Evolutionary conservation across 1,140 invertebrate genomes (phyloP).

Genomic region (Pemphigus obesinymphae): DNA sequence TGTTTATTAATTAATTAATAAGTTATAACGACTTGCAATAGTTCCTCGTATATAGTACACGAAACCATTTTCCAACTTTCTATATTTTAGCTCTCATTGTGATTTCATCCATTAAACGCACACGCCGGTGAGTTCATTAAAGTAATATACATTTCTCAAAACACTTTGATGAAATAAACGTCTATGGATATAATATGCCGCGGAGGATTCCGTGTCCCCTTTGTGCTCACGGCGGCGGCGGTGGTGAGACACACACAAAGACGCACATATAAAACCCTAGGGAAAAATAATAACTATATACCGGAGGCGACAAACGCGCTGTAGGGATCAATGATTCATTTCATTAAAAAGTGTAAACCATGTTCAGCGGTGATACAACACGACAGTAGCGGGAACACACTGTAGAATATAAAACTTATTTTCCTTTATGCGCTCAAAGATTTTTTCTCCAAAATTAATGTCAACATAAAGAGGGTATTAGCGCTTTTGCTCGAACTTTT

Average conservation of each 20-base stretch:
- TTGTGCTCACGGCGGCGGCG: too few relatives aligned
- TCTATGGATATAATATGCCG: background rate
- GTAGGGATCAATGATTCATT: slow-evolving; percentile 11
- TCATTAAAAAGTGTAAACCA: slow-evolving; percentile 11
- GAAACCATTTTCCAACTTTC: background rate
- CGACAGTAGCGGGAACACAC: too few relatives aligned
- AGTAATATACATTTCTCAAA: background rate
- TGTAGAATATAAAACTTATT: background rate
- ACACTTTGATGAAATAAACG: background rate
- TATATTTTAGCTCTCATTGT: background rate
- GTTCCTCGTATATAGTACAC: background rate
- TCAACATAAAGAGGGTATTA: background rate
- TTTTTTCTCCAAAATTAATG: background rate
- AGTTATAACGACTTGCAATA: too few relatives aligned
- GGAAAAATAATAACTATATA: background rate
- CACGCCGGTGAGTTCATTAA: too few relatives aligned
- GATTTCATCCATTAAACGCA: background rate
- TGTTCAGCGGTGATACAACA: background rate
- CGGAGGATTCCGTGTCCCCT: background rate
- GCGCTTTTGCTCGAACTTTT: background rate
- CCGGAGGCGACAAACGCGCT: background rate
- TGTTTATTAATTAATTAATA: too few relatives aligned
- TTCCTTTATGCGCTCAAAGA: background rate
- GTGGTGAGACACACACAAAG: background rate
- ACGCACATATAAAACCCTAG: background rate